Evolutionary conservation across 1,140 invertebrate species (phyloP).

Genomic region (Reticulitermes speratus): DNA sequence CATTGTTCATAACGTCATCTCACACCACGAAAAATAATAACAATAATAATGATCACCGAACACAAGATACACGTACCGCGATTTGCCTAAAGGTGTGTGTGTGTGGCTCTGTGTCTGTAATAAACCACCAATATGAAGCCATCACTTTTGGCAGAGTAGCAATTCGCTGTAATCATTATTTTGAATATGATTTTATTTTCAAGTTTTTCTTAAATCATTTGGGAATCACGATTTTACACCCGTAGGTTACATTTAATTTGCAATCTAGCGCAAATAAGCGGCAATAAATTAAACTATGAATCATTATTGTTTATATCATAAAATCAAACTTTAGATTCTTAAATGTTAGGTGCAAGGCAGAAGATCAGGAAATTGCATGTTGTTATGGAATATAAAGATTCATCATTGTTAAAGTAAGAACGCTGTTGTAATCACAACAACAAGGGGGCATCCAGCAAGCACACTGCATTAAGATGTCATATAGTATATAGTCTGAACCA

Average conservation of each 20-base stretch:
- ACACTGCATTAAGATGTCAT: too few species aligned
- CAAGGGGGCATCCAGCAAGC: too few species aligned
- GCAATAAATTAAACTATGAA: too few species aligned
- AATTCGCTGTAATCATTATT: neutral
- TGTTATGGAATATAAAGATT: too few species aligned
- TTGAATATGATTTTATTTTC: neutral
- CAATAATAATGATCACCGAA: neutral
- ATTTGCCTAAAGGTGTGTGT: neutral
- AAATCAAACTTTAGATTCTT: too few species aligned
- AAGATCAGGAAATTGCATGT: too few species aligned
- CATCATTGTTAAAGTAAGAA: too few species aligned
- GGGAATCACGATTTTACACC: neutral
- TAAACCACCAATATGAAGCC: slow-evolving; percentile 19
- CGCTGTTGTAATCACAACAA: too few species aligned
- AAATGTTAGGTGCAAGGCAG: too few species aligned
- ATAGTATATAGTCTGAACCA: too few species aligned
- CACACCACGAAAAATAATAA: slow-evolving; percentile 19
- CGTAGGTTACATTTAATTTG: neutral
- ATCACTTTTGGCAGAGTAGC: neutral
- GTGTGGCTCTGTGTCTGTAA: neutral
- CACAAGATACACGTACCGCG: neutral
- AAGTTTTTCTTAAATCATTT: neutral
- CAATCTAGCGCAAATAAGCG: neutral
- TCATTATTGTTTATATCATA: too few species aligned
- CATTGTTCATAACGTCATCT: slow-evolving; percentile 26